These are phyloP conservation scores for Achroia grisella DNA, from an alignment of 1,140 invertebrate genomes.

Conservation along the genomic window DNA sequence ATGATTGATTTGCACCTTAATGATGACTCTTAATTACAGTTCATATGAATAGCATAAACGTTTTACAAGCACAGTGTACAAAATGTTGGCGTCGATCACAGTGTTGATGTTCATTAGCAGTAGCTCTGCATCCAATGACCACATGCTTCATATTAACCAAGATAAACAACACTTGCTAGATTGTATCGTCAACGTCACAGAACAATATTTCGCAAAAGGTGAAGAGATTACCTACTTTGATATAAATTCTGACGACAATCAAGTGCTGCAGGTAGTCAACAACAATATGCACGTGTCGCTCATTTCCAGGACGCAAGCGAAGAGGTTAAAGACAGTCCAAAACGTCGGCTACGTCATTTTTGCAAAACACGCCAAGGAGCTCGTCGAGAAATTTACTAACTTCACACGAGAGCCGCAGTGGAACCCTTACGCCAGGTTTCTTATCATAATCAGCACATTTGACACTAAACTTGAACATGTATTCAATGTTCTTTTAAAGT, in stretches of 20 bases:
- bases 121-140: too few relatives aligned
- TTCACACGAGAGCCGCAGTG: constrained; percentile 1
- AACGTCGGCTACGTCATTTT: constrained; percentile 8
- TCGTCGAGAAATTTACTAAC: not conserved
- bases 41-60: too few relatives aligned
- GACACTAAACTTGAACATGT: not conserved
- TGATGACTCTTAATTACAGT: too few relatives aligned
- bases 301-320: not conserved
- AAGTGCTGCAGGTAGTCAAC: not conserved
- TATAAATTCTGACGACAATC: not conserved
- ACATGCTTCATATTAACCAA: too few relatives aligned
- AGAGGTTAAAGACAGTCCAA: too few relatives aligned
- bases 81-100: too few relatives aligned
- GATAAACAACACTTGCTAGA: too few relatives aligned
- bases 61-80: too few relatives aligned
- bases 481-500: constrained; percentile 15
- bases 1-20: too few relatives aligned
- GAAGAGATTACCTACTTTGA: not conserved
- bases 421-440: constrained; percentile 5
- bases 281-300: not conserved
- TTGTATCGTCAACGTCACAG: too few relatives aligned
- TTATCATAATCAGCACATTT: not conserved
- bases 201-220: too few relatives aligned
- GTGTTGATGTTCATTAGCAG: too few relatives aligned
- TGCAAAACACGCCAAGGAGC: not conserved